These are phyloP conservation scores for Hassar affinis DNA, from an alignment of 2,113 vertebrate species.

Conservation along the genomic window DNA sequence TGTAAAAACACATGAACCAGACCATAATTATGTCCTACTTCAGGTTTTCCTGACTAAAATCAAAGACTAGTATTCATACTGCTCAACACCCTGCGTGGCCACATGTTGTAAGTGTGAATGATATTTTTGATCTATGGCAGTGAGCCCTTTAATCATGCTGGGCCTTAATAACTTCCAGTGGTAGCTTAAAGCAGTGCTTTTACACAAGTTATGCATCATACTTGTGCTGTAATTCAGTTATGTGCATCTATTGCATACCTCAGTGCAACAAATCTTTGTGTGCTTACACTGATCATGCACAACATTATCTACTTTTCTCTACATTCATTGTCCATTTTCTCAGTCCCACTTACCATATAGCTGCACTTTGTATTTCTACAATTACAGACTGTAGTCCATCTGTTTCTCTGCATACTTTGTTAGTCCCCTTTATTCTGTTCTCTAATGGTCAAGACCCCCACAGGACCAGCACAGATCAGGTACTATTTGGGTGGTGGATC, in stretches of 20 bases:
- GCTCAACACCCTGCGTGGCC: slow-evolving; percentile 20
- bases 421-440: too few relatives aligned
- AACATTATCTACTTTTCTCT: too few relatives aligned
- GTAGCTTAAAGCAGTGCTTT: not conserved
- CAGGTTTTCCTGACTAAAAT: slow-evolving; percentile 14
- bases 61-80: slow-evolving; percentile 16
- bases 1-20: slow-evolving; percentile 13
- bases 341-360: too few relatives aligned
- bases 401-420: too few relatives aligned
- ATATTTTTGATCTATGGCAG: not conserved
- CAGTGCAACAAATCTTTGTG: slow-evolving; percentile 27
- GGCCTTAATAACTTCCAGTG: slow-evolving; percentile 35
- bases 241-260: not conserved
- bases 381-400: too few relatives aligned
- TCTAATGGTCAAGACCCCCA: too few relatives aligned
- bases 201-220: slow-evolving; percentile 10
- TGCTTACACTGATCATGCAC: too few relatives aligned
- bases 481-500: too few relatives aligned
- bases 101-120: slow-evolving; percentile 41
- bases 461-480: too few relatives aligned
- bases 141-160: slow-evolving; percentile 3
- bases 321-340: too few relatives aligned
- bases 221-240: slow-evolving; percentile 17
- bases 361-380: too few relatives aligned
- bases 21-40: not conserved